Conservation (phyloP, 2,888 invertebrate species). For the Therioaphis trifolii region DNA sequence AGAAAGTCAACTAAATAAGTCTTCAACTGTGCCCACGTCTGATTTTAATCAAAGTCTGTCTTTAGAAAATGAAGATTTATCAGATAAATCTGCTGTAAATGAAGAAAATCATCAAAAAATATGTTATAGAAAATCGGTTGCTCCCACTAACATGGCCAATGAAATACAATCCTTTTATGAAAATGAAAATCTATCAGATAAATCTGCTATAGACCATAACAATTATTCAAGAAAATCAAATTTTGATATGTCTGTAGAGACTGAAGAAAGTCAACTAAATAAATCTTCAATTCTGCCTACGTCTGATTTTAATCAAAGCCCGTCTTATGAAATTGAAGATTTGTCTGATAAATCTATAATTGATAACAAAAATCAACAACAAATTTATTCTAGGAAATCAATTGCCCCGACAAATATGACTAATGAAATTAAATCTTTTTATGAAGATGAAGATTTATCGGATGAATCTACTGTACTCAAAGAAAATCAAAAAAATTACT, state of each 20-base stretch:
- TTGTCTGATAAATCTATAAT: background rate
- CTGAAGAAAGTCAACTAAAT: background rate
- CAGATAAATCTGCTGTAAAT: too few relatives aligned
- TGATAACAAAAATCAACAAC: background rate
- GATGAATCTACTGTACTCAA: background rate
- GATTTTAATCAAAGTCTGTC: too few relatives aligned
- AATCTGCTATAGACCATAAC: background rate
- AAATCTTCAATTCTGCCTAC: background rate
- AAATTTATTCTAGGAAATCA: slow-evolving; percentile 3
- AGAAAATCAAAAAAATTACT: too few relatives aligned
- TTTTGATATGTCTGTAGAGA: background rate
- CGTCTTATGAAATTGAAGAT: background rate
- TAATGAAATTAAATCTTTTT: background rate
- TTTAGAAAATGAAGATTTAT: background rate
- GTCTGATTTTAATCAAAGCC: background rate
- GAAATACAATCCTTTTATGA: background rate
- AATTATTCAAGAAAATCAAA: slow-evolving; percentile 31
- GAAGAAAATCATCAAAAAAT: background rate
- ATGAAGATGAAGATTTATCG: background rate
- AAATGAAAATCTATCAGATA: background rate
- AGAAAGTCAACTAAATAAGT: too few relatives aligned
- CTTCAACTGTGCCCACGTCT: too few relatives aligned
- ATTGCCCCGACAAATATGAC: background rate
- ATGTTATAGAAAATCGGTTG: background rate
- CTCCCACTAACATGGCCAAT: background rate